A percentile compares a stretch with the other conserved stretches of the same genome.
Conservation (phyloP, 92 coral and sea anemone genomes). For the Nematostella vectensis region DNA sequence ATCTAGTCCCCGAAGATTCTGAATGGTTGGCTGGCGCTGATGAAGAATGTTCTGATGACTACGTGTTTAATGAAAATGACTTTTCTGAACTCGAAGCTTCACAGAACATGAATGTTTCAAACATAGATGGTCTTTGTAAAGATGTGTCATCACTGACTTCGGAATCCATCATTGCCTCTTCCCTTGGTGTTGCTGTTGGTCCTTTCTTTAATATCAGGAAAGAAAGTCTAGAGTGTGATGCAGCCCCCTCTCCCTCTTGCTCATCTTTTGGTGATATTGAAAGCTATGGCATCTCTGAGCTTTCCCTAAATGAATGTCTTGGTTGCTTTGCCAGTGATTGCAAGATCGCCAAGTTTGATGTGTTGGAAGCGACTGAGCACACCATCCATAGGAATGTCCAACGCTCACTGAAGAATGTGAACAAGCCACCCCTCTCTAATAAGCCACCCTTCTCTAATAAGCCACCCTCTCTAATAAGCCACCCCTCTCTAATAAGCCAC, state of each 20-base stretch:
- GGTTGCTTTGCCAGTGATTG: background rate
- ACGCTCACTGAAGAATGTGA: slow-evolving; percentile 1
- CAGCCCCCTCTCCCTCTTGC: background rate
- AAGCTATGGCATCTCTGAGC: background rate
- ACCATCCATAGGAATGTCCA: slow-evolving; percentile 18
- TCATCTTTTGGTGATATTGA: too few relatives aligned
- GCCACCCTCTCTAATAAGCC: too few relatives aligned
- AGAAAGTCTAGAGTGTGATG: too few relatives aligned
- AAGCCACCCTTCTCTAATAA: too few relatives aligned
- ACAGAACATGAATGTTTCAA: background rate
- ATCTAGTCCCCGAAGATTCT: slow-evolving; percentile 19
- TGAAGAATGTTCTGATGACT: background rate
- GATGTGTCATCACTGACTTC: background rate
- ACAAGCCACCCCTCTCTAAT: too few relatives aligned
- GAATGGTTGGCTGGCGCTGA: background rate
- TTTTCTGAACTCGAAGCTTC: background rate
- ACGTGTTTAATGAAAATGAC: background rate
- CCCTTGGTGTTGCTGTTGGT: background rate
- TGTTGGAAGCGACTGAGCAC: slow-evolving; percentile 23
- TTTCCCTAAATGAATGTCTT: background rate
- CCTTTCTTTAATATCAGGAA: background rate
- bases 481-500: too few relatives aligned
- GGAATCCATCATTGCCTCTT: background rate
- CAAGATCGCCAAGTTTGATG: slow-evolving; percentile 1
- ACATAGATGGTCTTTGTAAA: background rate